Evolutionary conservation across 2,888 invertebrate genomes (phyloP).

Genomic region (Drepana falcataria): DNA sequence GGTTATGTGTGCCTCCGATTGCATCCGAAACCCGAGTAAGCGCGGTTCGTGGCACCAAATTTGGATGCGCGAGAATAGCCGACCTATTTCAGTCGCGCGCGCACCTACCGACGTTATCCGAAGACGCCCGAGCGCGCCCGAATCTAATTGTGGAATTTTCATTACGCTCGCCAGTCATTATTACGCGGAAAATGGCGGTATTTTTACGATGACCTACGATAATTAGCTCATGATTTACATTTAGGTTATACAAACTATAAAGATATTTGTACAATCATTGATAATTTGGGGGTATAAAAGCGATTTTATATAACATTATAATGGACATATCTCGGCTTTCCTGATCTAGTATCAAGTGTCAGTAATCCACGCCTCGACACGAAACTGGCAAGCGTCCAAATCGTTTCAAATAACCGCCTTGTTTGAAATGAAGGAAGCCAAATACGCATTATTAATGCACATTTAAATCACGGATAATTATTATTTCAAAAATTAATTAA

Average conservation of each 20-base stretch:
- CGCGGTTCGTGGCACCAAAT: constrained; percentile 74
- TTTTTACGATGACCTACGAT: constrained; percentile 19
- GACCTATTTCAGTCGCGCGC: constrained; percentile 70
- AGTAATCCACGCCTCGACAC: constrained; percentile 38
- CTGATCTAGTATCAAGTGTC: constrained; percentile 55
- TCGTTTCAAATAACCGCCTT: constrained; percentile 52
- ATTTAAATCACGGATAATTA: constrained; percentile 5
- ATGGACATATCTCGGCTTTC: constrained; percentile 23
- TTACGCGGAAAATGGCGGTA: constrained; percentile 27
- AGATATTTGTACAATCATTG: no score
- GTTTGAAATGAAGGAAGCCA: constrained; percentile 43
- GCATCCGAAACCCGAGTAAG: constrained; percentile 57
- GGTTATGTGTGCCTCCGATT: constrained; percentile 25
- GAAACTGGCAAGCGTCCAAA: constrained; percentile 52
- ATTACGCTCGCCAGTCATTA: constrained; percentile 39
- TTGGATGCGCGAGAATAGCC: constrained; percentile 68
- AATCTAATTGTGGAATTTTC: constrained; percentile 59
- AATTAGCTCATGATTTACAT: constrained; percentile 23
- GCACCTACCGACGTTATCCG: constrained; percentile 43
- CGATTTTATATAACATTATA: constrained; percentile 7
- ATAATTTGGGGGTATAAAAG: no score
- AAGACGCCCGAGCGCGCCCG: constrained; percentile 49
- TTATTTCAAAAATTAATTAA: constrained; percentile 9
- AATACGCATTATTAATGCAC: constrained; percentile 42
- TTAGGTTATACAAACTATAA: constrained; percentile 7